Conservation (phyloP, 2,888 invertebrate genomes). For the Parnassius apollo region DNA sequence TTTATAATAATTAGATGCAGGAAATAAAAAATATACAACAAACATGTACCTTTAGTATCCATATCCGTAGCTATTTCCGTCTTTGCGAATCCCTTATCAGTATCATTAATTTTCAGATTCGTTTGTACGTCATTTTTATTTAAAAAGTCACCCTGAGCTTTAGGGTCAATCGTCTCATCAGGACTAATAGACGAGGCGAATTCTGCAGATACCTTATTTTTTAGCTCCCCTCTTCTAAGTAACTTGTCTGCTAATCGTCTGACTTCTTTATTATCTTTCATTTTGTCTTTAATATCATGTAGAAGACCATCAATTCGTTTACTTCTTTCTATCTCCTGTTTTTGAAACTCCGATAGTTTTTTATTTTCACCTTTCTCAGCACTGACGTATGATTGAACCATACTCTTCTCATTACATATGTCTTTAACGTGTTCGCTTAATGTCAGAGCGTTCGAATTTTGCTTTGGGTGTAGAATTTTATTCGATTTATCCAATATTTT, state of each 20-base stretch:
- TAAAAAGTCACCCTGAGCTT: conserved; percentile 58
- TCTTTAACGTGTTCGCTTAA: conserved; percentile 16
- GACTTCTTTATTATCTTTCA: conserved; percentile 73
- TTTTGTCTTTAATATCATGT: conserved; percentile 66
- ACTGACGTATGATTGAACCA: neutral
- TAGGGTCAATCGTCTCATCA: conserved; percentile 42
- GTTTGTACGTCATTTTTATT: conserved; percentile 18
- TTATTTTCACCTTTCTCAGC: conserved; percentile 37
- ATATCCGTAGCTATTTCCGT: conserved; percentile 9
- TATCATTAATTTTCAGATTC: neutral
- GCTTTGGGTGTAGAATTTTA: conserved; percentile 57
- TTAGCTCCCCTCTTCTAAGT: conserved; percentile 55
- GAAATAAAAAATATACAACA: neutral
- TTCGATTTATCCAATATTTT: conserved; percentile 61
- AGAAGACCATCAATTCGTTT: conserved; percentile 61
- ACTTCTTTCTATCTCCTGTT: conserved; percentile 52
- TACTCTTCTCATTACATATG: conserved; percentile 2
- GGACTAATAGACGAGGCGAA: conserved; percentile 12
- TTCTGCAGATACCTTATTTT: conserved; percentile 39
- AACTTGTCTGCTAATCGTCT: conserved; percentile 62
- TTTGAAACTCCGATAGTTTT: conserved; percentile 45
- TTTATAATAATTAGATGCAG: too few species aligned
- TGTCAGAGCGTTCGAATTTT: conserved; percentile 19
- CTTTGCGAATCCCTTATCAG: neutral
- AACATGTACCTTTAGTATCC: conserved; percentile 9